Evolutionary conservation across 64 coral and sea anemone genomes (phyloP).

Genomic region (Porites lutea): DNA sequence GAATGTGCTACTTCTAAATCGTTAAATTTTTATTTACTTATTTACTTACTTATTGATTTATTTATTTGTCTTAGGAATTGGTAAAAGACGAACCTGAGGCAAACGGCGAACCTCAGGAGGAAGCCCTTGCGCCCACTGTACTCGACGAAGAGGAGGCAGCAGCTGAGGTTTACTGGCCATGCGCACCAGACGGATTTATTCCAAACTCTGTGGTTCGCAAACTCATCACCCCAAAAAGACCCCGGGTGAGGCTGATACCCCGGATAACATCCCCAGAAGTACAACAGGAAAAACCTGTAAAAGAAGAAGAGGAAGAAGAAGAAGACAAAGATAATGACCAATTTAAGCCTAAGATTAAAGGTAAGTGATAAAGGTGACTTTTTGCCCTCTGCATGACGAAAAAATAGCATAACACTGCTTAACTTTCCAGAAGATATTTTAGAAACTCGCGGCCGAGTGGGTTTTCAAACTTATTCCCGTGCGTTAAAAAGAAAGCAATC

Average conservation of each 20-base stretch:
- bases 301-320: constrained; percentile 27
- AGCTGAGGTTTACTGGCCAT: constrained; percentile 76
- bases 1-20: too few relatives aligned
- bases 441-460: too few relatives aligned
- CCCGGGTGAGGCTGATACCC: constrained; percentile 62
- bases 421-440: too few relatives aligned
- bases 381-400: too few relatives aligned
- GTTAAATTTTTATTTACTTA: too few relatives aligned
- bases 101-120: neutral
- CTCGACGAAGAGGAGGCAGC: neutral
- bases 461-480: too few relatives aligned
- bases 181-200: constrained; percentile 89
- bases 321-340: neutral
- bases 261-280: constrained; percentile 29
- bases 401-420: too few relatives aligned
- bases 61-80: constrained; percentile 13
- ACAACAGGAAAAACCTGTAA: neutral
- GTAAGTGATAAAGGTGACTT: neutral
- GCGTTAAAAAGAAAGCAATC: too few relatives aligned
- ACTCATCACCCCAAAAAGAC: constrained; percentile 13
- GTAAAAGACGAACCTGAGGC: neutral
- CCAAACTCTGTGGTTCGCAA: constrained; percentile 90
- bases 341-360: neutral
- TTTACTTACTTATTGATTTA: neutral
- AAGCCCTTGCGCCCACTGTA: too few relatives aligned